These are phyloP conservation scores for Ceramica pisi DNA, from an alignment of 2,888 invertebrate species.

Conservation along the genomic window DNA sequence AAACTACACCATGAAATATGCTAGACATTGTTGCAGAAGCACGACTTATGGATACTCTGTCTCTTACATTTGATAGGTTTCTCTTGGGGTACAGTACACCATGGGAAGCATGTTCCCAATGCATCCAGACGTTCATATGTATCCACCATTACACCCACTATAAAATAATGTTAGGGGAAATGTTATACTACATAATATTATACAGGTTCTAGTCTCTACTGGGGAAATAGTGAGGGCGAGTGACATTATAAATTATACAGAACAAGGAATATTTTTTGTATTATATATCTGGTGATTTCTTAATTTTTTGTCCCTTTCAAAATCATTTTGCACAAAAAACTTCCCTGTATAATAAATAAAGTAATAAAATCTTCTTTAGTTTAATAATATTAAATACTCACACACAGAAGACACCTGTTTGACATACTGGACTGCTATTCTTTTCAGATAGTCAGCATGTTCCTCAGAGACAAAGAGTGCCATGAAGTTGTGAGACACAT, in stretches of 20 bases:
- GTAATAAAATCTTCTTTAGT: not conserved
- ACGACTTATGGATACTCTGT: conserved; percentile 22
- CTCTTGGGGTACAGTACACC: conserved; percentile 91
- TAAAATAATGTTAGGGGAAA: conserved; percentile 70
- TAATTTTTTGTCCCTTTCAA: too few species aligned
- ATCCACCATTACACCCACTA: conserved; percentile 92
- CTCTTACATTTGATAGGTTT: conserved; percentile 85
- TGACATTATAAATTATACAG: conserved; percentile 11
- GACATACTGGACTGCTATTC: conserved; percentile 95
- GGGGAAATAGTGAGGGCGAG: not conserved
- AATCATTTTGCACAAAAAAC: not conserved
- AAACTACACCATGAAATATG: conserved; percentile 32
- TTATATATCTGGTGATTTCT: too few species aligned
- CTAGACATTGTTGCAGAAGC: conserved; percentile 36
- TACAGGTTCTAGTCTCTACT: conserved; percentile 29
- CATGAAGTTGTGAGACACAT: conserved; percentile 97
- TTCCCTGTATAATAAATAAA: not conserved
- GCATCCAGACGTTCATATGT: conserved; percentile 94
- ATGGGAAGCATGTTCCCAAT: conserved; percentile 94
- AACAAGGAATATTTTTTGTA: too few species aligned
- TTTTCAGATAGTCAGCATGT: conserved; percentile 95
- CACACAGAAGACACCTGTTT: conserved; percentile 94
- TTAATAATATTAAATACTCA: conserved; percentile 82
- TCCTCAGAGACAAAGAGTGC: conserved; percentile 96
- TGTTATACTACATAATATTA: conserved; percentile 38